Evolutionary conservation across 2,797 vertebrate species (phyloP), one percentile per base, ranked within the genome.

Genomic region (Lacerta viridis): DNA sequence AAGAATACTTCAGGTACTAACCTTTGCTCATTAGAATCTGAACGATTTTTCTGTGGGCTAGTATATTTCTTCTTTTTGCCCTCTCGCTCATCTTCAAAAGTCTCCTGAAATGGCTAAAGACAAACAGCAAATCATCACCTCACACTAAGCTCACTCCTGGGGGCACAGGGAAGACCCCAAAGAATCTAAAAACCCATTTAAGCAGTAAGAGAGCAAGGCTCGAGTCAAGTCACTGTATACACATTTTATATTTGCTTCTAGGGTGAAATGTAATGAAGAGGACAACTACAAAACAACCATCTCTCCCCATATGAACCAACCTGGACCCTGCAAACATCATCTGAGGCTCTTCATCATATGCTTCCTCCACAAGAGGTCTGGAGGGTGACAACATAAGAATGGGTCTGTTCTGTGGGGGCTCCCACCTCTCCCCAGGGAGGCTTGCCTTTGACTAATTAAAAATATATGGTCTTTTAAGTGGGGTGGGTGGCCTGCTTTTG

Each of bases 1-100:
- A 81, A 87, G 15, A 86, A 93, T 39, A 94, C 50, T 55, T 55
- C 50, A 55, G 50, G 3, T 55, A 55, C 97, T 89, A 95, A 98
- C 99, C 99, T 98, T 92, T 98, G 97, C 86, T 99, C 99, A 66
- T 97, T 98, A 93, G 98, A 98, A 93, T 99, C 99, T 64, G 97
- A 69, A 87, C 98, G 98, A 94, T 96, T 98, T 93, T 98, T 98
- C 94, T 98, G 97, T 0, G 99, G 99, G 96, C 99, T 99, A 90
- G 96, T 96, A 83, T 97, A 96, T 93, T 99, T 98, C 96, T 98
- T 98, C 91, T 98, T 98, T 95, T 98, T 97, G 95, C 94, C 92
- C 84, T 99, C 99, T 95, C 98, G 95, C 61, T 99, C 99, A 85
- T 99, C 99, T 90, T 99, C 98, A 94, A 96, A 93, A 46, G 96